Conservation (phyloP, 2,797 vertebrate species). For the Staurois parvus region DNA sequence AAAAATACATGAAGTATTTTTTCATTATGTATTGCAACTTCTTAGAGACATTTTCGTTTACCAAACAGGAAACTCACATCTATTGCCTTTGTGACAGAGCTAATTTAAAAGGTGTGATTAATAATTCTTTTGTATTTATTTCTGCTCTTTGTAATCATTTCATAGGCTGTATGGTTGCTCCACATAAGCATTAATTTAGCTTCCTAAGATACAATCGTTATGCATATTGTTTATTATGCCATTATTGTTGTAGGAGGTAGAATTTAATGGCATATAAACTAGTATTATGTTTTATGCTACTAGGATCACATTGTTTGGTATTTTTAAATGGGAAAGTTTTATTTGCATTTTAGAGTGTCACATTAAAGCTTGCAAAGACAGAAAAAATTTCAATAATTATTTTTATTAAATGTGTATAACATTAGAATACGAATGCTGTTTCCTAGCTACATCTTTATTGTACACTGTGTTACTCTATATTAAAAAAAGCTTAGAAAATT, state of each 20-base stretch:
- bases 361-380: conserved; percentile 8
- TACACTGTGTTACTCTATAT: too few species aligned
- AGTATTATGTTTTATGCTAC: conserved; percentile 30
- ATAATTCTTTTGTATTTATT: conserved; percentile 24
- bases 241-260: conserved; percentile 40
- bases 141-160: not conserved
- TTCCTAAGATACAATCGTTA: conserved; percentile 20
- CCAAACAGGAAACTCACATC: not conserved
- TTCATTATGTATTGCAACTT: not conserved
- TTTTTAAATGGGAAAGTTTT: conserved; percentile 13
- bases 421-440: not conserved
- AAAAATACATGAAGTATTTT: too few species aligned
- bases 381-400: not conserved
- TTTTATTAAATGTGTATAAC: not conserved
- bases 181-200: conserved; percentile 21
- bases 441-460: too few species aligned
- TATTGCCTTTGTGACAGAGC: not conserved
- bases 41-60: not conserved
- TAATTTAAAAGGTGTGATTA: not conserved
- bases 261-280: conserved; percentile 52
- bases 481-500: too few species aligned
- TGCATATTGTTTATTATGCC: conserved; percentile 51
- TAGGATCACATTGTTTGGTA: not conserved
- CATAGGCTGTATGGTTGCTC: not conserved
- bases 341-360: conserved; percentile 25